Percentiles rank a stretch among this genome's conserved stretches.
Conservation (phyloP, 2,113 vertebrate genomes). For the Xenus cinereus region DNA sequence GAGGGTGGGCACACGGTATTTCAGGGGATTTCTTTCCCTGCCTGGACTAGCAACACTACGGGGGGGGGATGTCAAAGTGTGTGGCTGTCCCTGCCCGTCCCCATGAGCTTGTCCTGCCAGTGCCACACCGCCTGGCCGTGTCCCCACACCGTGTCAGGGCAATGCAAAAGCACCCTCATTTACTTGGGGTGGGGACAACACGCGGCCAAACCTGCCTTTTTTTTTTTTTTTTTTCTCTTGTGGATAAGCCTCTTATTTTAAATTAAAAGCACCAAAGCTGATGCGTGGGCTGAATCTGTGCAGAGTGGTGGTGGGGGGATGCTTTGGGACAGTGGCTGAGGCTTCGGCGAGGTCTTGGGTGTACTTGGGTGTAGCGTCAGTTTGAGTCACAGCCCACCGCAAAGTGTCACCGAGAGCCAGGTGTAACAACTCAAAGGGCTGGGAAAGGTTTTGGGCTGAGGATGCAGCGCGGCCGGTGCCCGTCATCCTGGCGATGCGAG, state of each 20-base stretch:
- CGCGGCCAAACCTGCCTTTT: background rate
- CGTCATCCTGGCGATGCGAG: rapidly evolving
- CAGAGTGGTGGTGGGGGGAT: background rate
- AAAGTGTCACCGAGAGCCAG: background rate
- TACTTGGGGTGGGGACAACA: background rate
- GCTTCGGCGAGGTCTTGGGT: background rate
- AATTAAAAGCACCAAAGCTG: constrained; percentile 33
- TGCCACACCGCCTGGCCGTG: rapidly evolving
- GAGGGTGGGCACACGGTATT: background rate
- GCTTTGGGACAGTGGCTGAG: background rate
- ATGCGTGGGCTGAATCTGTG: background rate
- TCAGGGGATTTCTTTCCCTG: background rate
- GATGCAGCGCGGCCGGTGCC: background rate
- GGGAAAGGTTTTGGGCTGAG: background rate
- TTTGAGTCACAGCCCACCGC: rapidly evolving
- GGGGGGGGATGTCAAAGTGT: background rate
- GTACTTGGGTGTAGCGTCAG: too few relatives aligned
- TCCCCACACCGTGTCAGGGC: rapidly evolving
- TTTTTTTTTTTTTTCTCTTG: background rate
- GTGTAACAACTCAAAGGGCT: too few relatives aligned
- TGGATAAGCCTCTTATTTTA: constrained; percentile 13
- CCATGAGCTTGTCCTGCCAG: background rate
- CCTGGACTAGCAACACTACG: constrained; percentile 12
- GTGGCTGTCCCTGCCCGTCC: background rate
- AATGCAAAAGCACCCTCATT: rapidly evolving